Evolutionary conservation across 2,113 vertebrate genomes (phyloP), one percentile per base, ranked within the genome.

Genomic region (Perca flavescens): DNA sequence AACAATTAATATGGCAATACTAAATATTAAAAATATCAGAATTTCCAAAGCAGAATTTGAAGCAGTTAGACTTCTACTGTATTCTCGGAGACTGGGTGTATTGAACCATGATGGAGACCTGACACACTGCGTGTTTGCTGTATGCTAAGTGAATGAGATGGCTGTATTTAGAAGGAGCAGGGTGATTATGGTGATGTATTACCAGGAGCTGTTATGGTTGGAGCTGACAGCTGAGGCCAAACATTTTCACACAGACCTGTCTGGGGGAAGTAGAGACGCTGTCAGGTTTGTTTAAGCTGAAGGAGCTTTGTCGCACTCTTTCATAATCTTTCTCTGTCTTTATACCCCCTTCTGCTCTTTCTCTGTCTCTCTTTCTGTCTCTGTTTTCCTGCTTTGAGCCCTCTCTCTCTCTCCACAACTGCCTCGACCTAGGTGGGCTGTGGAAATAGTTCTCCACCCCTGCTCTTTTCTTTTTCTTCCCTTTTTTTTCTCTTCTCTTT

Each of bases 361-460:
- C 43, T 66, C 49, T 34, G 36, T 77, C 36, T 36, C 61, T 60
- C 8, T 70, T 15, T 34, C 22, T 56, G 2, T 40, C n/a, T 57
- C 66, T 63, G 9, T 61, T n/a, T 60, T 70, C 62, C 57, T 61
- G n/a, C 36, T 17, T 25, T 60, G 25, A 31, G 14, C 15, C 54
- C n/a, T 56, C 40, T 61, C 65, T 68, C 36, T 50, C 22, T 67
- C 56, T 56, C n/a, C 13, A 19, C 43, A 31, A 19, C 47, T 72
- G 25, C 43, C 46, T 81, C 92, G 10, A 88, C 92, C 85, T 94
- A 90, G 93, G 92, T 94, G 93, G 94, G 92, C 93, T 91, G 63
- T 58, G 68, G 71, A 89, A 90, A 74, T 19, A 36, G n/a, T 65
- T 80, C 56, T 54, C 78, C 57, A 53, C 56, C 31, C 60, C 52